A percentile compares a stretch with the other conserved stretches of the same genome.
phyloP scores from a whole-genome alignment of 2,113 vertebrate species.

The Antennarius striatus region DNA sequence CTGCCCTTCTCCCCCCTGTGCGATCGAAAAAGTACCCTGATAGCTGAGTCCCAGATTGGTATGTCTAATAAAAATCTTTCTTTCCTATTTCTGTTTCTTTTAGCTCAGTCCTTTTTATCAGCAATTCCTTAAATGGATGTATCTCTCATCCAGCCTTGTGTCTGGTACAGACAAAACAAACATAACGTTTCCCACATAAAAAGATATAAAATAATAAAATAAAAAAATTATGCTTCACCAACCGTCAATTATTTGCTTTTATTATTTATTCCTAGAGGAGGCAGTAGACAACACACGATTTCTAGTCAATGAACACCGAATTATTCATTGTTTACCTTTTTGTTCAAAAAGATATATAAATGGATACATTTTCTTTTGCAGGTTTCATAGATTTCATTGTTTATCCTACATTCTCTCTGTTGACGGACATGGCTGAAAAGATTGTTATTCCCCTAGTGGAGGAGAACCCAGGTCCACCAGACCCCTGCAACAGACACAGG shows the following conservation, averaged over 20 bases:
- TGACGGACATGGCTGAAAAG: constrained; percentile 93
- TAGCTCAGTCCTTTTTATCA: not conserved
- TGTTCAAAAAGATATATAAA: too few species aligned
- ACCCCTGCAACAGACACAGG: constrained; percentile 79
- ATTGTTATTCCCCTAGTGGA: constrained; percentile 86
- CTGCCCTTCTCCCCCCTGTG: constrained; percentile 90
- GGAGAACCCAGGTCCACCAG: constrained; percentile 82
- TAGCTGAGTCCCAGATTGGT: constrained; percentile 93
- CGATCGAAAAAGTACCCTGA: constrained; percentile 87
- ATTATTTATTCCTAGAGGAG: too few species aligned
- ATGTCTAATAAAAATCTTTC: constrained; percentile 38
- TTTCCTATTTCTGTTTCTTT: constrained; percentile 26
- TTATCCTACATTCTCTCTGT: constrained; percentile 91
- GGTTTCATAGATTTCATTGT: constrained; percentile 97
- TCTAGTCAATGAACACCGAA: too few species aligned
- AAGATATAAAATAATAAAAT: not conserved
- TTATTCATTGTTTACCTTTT: too few species aligned
- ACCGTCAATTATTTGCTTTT: not conserved
- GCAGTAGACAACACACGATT: too few species aligned
- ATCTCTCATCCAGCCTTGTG: not conserved
- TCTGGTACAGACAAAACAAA: not conserved
- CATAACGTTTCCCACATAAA: not conserved
- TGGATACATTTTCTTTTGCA: constrained; percentile 46
- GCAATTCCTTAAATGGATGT: not conserved
- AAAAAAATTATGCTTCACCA: too few species aligned